These are phyloP conservation scores for Lytechinus pictus DNA, from an alignment of 35 echinoderm and acorn worm genomes.

Conservation along the genomic window DNA sequence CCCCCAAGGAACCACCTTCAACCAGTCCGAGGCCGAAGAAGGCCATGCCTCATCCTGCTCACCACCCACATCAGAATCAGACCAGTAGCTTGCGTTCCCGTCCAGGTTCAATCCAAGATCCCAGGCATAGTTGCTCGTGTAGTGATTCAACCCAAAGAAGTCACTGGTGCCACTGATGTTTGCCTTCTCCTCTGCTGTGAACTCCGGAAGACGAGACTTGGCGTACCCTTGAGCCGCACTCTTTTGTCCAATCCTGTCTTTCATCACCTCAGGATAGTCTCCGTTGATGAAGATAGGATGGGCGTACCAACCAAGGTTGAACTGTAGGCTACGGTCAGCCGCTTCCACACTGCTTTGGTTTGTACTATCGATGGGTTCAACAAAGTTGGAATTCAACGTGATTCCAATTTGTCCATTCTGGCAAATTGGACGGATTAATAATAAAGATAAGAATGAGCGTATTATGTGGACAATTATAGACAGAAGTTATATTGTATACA, in stretches of 20 bases:
- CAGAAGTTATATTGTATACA: too few species aligned
- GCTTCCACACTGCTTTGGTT: slow-evolving; percentile 64
- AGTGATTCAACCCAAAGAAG: slow-evolving; percentile 78
- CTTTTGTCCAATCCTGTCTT: slow-evolving; percentile 71
- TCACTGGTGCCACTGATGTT: slow-evolving; percentile 75
- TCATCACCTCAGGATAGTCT: slow-evolving; percentile 94
- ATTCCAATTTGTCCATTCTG: slow-evolving; percentile 62
- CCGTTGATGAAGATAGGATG: slow-evolving; percentile 87
- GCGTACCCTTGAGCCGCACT: slow-evolving; percentile 73
- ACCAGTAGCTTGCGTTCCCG: neutral
- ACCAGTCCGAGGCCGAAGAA: slow-evolving; percentile 73
- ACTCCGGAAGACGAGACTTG: slow-evolving; percentile 73
- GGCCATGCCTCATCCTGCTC: slow-evolving; percentile 80
- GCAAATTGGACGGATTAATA: too few species aligned
- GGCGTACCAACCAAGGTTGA: slow-evolving; percentile 93
- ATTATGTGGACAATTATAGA: too few species aligned
- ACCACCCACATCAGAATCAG: slow-evolving; percentile 58
- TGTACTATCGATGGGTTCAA: slow-evolving; percentile 44
- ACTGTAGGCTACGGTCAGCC: slow-evolving; percentile 76
- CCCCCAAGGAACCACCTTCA: slow-evolving; percentile 80
- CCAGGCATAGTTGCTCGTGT: slow-evolving; percentile 28
- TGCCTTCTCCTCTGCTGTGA: slow-evolving; percentile 80
- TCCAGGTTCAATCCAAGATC: neutral
- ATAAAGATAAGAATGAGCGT: too few species aligned
- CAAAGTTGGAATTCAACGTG: slow-evolving; percentile 71